Evolutionary conservation across 2,797 vertebrate genomes (phyloP).

Genomic region (Simalia tracyae): DNA sequence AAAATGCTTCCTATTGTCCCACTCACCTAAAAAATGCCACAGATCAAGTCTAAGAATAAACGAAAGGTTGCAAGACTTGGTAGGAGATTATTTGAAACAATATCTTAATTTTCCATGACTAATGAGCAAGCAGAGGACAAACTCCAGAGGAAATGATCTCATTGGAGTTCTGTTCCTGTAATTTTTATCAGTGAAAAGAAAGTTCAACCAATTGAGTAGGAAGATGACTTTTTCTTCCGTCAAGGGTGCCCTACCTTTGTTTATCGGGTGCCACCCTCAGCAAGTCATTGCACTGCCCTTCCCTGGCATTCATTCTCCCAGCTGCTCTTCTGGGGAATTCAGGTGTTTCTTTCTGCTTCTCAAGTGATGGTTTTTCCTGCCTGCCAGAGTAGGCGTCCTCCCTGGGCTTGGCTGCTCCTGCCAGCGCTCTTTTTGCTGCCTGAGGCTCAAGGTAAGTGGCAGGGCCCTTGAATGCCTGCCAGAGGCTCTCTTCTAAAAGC

Average conservation of each 20-base stretch:
- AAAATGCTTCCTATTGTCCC: background rate
- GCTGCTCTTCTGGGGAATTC: background rate
- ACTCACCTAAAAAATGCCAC: background rate
- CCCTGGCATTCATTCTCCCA: background rate
- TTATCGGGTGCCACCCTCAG: background rate
- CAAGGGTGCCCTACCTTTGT: too few relatives aligned
- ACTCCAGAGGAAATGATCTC: background rate
- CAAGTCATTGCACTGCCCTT: background rate
- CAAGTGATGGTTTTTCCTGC: background rate
- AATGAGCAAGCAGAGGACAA: background rate
- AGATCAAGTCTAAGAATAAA: background rate
- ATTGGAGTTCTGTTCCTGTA: background rate
- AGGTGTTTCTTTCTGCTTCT: background rate
- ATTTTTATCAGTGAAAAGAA: background rate
- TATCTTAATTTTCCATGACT: background rate
- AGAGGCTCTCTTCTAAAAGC: background rate
- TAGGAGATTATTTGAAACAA: background rate
- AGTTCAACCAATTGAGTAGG: background rate
- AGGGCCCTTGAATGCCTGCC: background rate
- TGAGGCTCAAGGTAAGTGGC: background rate
- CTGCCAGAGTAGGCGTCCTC: background rate
- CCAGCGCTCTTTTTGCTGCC: background rate
- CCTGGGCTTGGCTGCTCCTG: background rate
- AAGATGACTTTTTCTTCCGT: background rate
- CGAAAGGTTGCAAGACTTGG: background rate